A percentile compares a stretch with the other conserved stretches of the same genome.
Evolutionary conservation across 1,140 invertebrate genomes (phyloP).

Genomic region (Adelges cooleyi): DNA sequence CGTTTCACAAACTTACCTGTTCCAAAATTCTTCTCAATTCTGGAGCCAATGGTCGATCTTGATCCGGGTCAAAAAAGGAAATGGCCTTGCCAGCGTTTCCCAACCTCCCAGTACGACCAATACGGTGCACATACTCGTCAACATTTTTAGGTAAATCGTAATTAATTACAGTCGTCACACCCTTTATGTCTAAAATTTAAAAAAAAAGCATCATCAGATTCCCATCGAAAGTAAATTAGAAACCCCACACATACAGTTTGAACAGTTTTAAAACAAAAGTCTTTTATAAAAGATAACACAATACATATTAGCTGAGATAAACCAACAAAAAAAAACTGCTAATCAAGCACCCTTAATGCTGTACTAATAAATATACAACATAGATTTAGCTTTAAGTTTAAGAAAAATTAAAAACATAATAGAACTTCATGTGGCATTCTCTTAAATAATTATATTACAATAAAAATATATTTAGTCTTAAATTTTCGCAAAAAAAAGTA

Average conservation of each 20-base stretch:
- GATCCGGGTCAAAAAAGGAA: slow-evolving; percentile 28
- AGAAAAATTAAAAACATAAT: neutral
- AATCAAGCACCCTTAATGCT: no score
- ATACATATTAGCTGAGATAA: no score
- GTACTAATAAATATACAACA: neutral
- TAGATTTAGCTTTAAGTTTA: neutral
- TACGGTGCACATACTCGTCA: slow-evolving; percentile 95
- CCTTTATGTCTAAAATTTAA: slow-evolving; percentile 69
- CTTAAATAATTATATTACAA: neutral
- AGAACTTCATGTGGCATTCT: neutral
- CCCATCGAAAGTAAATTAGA: no score
- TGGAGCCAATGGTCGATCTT: slow-evolving; percentile 3
- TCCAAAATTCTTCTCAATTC: slow-evolving; percentile 28
- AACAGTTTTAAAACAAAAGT: neutral
- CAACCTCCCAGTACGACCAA: slow-evolving; percentile 92
- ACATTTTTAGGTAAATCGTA: slow-evolving; percentile 92
- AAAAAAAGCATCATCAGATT: slow-evolving; percentile 34
- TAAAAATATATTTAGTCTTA: neutral
- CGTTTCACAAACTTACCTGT: slow-evolving; percentile 10
- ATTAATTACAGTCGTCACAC: slow-evolving; percentile 94
- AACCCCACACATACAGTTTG: no score
- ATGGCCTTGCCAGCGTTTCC: slow-evolving; percentile 49
- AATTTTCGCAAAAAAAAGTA: neutral
- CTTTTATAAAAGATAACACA: neutral
- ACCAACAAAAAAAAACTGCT: no score